Conservation (phyloP, 2,113 vertebrate genomes). For the Rhinoderma darwinii region DNA sequence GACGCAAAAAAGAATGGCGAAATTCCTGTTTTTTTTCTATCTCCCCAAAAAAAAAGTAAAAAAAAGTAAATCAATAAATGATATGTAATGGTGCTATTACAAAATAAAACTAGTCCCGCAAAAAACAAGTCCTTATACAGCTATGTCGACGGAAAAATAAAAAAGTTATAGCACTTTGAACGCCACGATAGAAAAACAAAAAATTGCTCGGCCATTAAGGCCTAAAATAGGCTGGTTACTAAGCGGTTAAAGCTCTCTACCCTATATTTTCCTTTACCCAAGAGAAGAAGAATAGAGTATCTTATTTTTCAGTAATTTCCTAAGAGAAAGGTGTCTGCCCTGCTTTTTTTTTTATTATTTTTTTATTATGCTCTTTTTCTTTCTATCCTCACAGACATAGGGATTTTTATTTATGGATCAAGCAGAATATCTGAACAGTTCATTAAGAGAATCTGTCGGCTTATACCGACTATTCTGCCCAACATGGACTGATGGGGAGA, state of each 20-base stretch:
- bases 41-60: too few species aligned
- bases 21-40: too few species aligned
- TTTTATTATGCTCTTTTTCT: background rate
- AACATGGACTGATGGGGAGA: background rate
- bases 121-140: too few species aligned
- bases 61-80: too few species aligned
- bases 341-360: background rate
- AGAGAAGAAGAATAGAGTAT: slow-evolving; percentile 1
- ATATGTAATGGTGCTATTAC: too few species aligned
- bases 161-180: too few species aligned
- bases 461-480: background rate
- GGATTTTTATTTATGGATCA: background rate
- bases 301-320: background rate
- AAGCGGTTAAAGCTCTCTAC: background rate
- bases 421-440: slow-evolving; percentile 6
- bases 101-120: too few species aligned
- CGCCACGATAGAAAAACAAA: too few species aligned
- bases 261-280: background rate
- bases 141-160: too few species aligned
- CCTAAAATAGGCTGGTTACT: too few species aligned
- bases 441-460: background rate
- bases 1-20: too few species aligned
- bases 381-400: background rate
- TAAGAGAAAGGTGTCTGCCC: background rate
- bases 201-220: too few species aligned